Base-by-base conservation (phyloP, 2,113 vertebrate species). In the Xiphorhynchus elegans region DNA sequence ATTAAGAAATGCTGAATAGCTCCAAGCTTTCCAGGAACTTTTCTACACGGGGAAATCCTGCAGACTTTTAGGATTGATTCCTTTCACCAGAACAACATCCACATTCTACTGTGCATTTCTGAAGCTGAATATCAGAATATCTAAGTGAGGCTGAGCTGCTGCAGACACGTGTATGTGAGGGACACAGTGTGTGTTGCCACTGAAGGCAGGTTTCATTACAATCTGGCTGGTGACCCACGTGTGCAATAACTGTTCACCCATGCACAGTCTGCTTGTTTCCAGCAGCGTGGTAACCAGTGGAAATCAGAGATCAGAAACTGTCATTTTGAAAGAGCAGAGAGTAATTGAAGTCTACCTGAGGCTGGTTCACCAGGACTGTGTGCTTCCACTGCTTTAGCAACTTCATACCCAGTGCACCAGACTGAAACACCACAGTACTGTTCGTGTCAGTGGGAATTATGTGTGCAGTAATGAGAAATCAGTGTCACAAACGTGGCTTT, bases 291-390 rank as follows among this genome's bases (percentile, higher is more conserved):
- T 72, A 90, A 87, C 72, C 83, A 64, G 7, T 49, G 79, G 85
- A 88, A 94, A 92, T 52, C 39, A 25, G 79, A 94, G 79, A 80
- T 84, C 72, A 56, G 60, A 81, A 93, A 33, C 92, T 91, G 93
- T 93, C 85, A 37, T 82, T 90, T 75, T 74, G 85, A 85, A 94
- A 80, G 68, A 94, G 64, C 90, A 90, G 83, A 39, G 87, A 53
- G 83, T 53, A 86, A 84, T 60, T 80, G 86, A 92, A 96, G 78
- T 84, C 79, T 42, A 75, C 92, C 90, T 28, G 68, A 44, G 93
- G 87, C 85, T 78, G 83, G 35, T 84, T 92, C 47, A 44, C n/a
- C 31, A 85, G 52, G 70, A 29, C 63, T 91, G 0, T 81, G 87
- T 74, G 72, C 70, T 77, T 90, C 59, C 52, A 8, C 14, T 76